These are phyloP conservation scores for Sebastes glaucus DNA, from an alignment of 2,797 vertebrate genomes.

Conservation along the genomic window DNA sequence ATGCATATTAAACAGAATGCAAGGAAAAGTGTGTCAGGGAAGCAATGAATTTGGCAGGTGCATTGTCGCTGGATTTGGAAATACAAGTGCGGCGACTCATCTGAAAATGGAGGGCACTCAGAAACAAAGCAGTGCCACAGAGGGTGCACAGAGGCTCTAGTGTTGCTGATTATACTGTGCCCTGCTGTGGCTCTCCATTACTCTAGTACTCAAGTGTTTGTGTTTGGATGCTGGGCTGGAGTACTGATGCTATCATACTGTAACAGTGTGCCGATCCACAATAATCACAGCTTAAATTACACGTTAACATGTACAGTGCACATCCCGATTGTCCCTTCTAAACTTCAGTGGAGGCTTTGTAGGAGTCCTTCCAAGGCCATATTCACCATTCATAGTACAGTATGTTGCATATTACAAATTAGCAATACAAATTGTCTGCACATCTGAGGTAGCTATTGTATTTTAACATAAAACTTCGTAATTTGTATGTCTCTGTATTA, in stretches of 20 bases:
- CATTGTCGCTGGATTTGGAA: constrained; percentile 40
- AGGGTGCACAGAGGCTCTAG: constrained; percentile 62
- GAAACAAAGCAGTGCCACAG: constrained; percentile 67
- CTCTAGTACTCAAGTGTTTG: constrained; percentile 67
- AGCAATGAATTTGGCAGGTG: constrained; percentile 58
- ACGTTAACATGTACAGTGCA: not conserved
- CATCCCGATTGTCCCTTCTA: not conserved
- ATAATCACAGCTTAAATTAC: constrained; percentile 32
- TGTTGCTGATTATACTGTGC: constrained; percentile 60
- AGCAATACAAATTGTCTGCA: not conserved
- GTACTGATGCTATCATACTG: constrained; percentile 43
- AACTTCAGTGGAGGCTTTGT: not conserved
- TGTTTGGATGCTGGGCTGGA: constrained; percentile 59
- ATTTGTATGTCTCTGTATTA: not conserved
- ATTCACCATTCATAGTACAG: not conserved
- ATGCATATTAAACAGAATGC: constrained; percentile 26
- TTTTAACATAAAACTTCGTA: not conserved
- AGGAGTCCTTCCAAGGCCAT: not conserved
- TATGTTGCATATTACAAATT: not conserved
- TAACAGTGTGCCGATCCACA: constrained; percentile 29
- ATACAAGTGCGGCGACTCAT: constrained; percentile 57
- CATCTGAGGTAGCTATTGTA: not conserved
- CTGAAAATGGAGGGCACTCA: constrained; percentile 72
- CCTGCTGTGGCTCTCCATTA: constrained; percentile 69
- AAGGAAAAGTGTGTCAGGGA: constrained; percentile 10